A percentile compares a stretch with the other conserved stretches of the same genome.
phyloP scores from a whole-genome alignment of 2,888 invertebrate species.

The Phengaris arion region DNA sequence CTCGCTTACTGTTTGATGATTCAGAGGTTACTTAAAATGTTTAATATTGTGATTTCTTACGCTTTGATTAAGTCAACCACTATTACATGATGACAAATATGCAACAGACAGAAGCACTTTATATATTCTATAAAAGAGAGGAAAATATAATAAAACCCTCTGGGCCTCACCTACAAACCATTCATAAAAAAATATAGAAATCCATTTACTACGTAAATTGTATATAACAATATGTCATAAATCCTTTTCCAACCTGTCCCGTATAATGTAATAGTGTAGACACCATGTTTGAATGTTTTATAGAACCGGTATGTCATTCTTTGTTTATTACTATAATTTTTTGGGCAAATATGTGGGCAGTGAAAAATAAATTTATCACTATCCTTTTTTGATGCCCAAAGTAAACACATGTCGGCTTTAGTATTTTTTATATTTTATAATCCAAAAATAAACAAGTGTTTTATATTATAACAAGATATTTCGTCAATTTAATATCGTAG shows the following conservation, averaged over 20 bases:
- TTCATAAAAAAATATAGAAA: too few relatives aligned
- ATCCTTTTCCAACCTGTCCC: background rate
- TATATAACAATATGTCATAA: too few relatives aligned
- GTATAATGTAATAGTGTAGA: background rate
- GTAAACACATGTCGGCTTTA: background rate
- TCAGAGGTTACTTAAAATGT: too few relatives aligned
- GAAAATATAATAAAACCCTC: too few relatives aligned
- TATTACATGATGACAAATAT: too few relatives aligned
- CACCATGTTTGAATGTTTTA: background rate
- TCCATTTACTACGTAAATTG: too few relatives aligned
- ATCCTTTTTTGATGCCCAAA: slow-evolving; percentile 17
- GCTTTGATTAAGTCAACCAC: too few relatives aligned
- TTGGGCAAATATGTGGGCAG: slow-evolving; percentile 11
- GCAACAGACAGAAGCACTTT: too few relatives aligned
- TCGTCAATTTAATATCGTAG: background rate
- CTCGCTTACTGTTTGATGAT: too few relatives aligned
- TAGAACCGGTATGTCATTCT: slow-evolving; percentile 8
- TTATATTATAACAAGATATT: background rate
- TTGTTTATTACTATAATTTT: slow-evolving; percentile 23
- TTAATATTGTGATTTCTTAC: too few relatives aligned
- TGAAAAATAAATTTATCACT: slow-evolving; percentile 17
- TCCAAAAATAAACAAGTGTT: background rate
- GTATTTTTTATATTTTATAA: background rate
- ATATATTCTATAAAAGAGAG: too few relatives aligned
- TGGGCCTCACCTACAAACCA: too few relatives aligned